Base-by-base conservation (phyloP, 1,140 invertebrate genomes). In the Pantala flavescens region DNA sequence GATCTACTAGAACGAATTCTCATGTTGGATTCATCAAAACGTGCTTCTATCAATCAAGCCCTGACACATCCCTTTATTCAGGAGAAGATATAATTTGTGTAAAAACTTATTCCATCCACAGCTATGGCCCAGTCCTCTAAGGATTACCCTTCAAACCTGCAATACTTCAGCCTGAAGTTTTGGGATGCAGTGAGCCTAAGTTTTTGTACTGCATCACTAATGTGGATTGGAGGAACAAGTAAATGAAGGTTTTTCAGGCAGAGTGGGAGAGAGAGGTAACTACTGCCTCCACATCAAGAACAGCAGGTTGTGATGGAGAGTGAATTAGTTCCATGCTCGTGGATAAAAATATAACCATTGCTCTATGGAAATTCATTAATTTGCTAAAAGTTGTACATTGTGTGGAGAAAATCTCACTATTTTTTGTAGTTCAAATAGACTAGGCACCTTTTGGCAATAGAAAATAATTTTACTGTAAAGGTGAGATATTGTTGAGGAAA, bases 21-120 rank as follows among this genome's bases (percentile, higher is more conserved):
- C 24, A 91, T 94, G 84, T 83, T 99, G 71, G 98, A 99, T 84
- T 91, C 97, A 0, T 87, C 89, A 24, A 99, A 98, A 83, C 86
- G 98, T 74, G 91, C 96, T 75, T 92, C 94, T 0, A 90, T 98
- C 72, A 97, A 96, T 81, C 94, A 98, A 81, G 96, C 96, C 23
- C 85, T 99, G 24, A 90, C 91, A 28, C 97, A 99, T 86, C 92
- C 96, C 0, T 99, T 99, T 85, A 98, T 99, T 81, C 91, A 93
- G 84, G 97, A 98, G 82, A 93, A 92, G 82, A 90, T 95, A 80
- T 90, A 79, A 80, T 43, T 72, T 73, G 28, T 72, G 49, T 63
- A 63, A 5, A 36, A 63, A 63, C 49, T 19, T 63, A 21, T 63
- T 63, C 49, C 49, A 63, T 63, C 49, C 49, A 63, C 49, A 63